phyloP scores from a whole-genome alignment of 2,888 invertebrate genomes.

The Schizaphis graminum region DNA sequence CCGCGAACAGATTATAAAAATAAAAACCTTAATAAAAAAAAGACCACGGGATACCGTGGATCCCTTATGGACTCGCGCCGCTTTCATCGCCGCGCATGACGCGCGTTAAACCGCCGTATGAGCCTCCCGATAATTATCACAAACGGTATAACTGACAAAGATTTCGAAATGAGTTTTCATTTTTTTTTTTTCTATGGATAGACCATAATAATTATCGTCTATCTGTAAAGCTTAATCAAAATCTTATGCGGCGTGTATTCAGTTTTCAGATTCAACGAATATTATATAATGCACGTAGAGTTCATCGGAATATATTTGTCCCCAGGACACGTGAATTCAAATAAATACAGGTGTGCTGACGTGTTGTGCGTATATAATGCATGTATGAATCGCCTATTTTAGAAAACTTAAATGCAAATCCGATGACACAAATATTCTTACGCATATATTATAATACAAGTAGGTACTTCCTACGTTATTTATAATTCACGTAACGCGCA shows the following conservation, averaged over 20 bases:
- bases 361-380: not conserved
- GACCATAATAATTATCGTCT: conserved; percentile 5
- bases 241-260: not conserved
- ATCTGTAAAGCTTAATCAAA: not conserved
- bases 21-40: conserved; percentile 45
- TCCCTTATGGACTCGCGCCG: conserved; percentile 45
- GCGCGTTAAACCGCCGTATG: conserved; percentile 33
- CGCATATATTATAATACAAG: not conserved
- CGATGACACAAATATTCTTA: not conserved
- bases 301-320: not conserved
- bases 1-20: conserved; percentile 18
- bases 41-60: conserved; percentile 49
- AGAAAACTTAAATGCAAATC: not conserved
- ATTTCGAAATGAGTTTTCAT: conserved; percentile 53
- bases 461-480: not conserved
- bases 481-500: not conserved
- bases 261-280: not conserved
- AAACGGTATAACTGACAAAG: conserved; percentile 42
- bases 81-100: conserved; percentile 43
- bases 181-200: conserved; percentile 15
- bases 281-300: not conserved
- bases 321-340: not conserved
- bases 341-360: not conserved
- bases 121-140: conserved; percentile 55
- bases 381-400: not conserved